Percentiles rank a stretch among this genome's conserved stretches.
Conservation (phyloP, 2,797 vertebrate genomes). For the Chaetodon trifasciatus region DNA sequence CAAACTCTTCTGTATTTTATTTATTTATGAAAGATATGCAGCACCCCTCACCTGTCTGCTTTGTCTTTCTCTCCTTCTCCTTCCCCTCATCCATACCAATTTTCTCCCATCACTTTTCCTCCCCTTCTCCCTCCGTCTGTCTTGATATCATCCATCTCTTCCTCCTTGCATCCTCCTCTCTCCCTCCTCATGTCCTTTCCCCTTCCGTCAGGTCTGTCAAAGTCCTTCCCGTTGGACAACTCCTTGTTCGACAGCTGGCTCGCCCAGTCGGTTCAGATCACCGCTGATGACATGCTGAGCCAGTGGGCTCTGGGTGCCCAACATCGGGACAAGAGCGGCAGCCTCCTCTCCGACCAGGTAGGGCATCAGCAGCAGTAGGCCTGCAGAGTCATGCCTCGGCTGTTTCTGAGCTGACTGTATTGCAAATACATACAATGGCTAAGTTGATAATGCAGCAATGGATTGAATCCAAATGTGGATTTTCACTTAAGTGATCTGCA, state of each 20-base stretch:
- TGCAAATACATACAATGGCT: not conserved
- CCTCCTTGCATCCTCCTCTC: not conserved
- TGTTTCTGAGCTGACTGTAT: not conserved
- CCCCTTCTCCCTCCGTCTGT: not conserved
- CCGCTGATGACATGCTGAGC: constrained; percentile 94
- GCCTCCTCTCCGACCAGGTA: constrained; percentile 93
- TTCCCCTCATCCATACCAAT: constrained; percentile 1
- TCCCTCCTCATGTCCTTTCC: not conserved
- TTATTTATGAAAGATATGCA: constrained; percentile 3
- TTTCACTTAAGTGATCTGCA: not conserved
- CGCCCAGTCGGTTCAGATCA: constrained; percentile 96
- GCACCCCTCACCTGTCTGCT: constrained; percentile 37
- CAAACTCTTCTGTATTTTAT: constrained; percentile 8
- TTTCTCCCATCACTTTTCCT: not conserved
- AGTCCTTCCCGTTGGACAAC: constrained; percentile 94
- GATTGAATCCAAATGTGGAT: not conserved
- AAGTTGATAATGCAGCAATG: not conserved
- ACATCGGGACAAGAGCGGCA: constrained; percentile 89
- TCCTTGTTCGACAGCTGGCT: constrained; percentile 97
- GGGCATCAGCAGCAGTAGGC: constrained; percentile 21
- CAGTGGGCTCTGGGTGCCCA: constrained; percentile 93
- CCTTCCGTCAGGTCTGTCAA: constrained; percentile 88
- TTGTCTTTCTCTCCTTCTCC: constrained; percentile 26
- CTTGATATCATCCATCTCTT: constrained; percentile 3
- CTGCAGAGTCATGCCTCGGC: not conserved